Evolutionary conservation across 2,888 invertebrate genomes (phyloP).

Genomic region (Melinaea menophilus): DNA sequence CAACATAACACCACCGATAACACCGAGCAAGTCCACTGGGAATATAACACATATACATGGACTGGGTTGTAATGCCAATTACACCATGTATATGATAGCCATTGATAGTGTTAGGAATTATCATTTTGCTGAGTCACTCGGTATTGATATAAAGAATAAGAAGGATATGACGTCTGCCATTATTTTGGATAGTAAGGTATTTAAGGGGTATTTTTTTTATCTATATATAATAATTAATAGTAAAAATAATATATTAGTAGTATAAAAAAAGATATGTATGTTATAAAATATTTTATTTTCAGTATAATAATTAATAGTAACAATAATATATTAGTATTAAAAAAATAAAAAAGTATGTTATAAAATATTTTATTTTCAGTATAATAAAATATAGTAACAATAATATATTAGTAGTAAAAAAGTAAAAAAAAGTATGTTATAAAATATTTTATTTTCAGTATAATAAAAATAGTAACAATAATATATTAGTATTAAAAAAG

Average conservation of each 20-base stretch:
- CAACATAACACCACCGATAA: constrained; percentile 55
- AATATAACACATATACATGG: constrained; percentile 65
- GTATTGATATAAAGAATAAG: constrained; percentile 80
- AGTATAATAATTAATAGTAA: too few species aligned
- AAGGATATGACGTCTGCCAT: constrained; percentile 82
- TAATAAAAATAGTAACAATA: neutral
- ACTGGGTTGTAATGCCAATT: constrained; percentile 65
- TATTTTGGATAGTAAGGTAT: constrained; percentile 84
- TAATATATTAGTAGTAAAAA: too few species aligned
- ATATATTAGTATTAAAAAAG: neutral
- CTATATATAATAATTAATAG: constrained; percentile 20
- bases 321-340: neutral
- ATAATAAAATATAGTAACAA: too few species aligned
- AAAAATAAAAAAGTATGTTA: too few species aligned
- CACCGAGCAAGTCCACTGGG: constrained; percentile 41
- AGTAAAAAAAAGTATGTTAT: too few species aligned
- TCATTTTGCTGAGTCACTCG: constrained; percentile 86
- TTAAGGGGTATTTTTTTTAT: constrained; percentile 25
- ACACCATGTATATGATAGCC: constrained; percentile 74
- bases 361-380: too few species aligned
- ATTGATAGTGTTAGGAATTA: constrained; percentile 85
- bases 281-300: constrained; percentile 38
- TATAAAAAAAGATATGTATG: too few species aligned
- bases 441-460: too few species aligned
- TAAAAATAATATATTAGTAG: neutral